Evolutionary conservation across 2,113 vertebrate genomes (phyloP).

Genomic region (Python bivittatus): DNA sequence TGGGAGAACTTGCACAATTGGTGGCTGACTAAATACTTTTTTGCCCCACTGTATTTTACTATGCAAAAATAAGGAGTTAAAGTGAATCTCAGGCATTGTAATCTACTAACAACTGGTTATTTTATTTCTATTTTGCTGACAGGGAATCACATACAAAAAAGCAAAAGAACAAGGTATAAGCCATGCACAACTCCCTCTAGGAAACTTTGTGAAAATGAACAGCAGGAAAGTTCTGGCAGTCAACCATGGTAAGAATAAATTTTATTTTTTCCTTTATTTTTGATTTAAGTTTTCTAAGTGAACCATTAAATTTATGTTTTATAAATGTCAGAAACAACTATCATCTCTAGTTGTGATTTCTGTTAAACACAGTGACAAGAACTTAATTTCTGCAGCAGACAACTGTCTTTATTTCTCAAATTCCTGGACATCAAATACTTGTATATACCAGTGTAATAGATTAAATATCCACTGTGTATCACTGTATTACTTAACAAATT

Average conservation of each 20-base stretch:
- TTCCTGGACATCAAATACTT: background rate
- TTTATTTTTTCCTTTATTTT: background rate
- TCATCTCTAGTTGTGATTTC: background rate
- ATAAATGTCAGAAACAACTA: background rate
- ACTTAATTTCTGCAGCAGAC: background rate
- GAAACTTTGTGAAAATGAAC: conserved; percentile 95
- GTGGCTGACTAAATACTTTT: too few species aligned
- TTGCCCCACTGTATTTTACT: too few species aligned
- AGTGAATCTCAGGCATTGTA: background rate
- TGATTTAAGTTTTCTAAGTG: background rate
- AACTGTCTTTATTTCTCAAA: background rate
- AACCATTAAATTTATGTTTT: background rate
- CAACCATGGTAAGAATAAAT: conserved; percentile 87
- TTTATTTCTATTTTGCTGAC: conserved; percentile 53
- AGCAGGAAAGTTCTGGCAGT: conserved; percentile 95
- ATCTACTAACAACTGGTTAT: background rate
- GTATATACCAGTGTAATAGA: background rate
- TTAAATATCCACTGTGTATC: background rate
- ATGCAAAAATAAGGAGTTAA: background rate
- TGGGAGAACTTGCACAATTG: too few species aligned
- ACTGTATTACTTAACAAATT: background rate
- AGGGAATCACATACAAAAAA: conserved; percentile 89
- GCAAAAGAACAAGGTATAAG: conserved; percentile 85
- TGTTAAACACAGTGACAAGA: background rate
- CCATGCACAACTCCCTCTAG: conserved; percentile 93